These are phyloP conservation scores for Rhagium mordax DNA, from an alignment of 2,888 invertebrate species.

Conservation along the genomic window DNA sequence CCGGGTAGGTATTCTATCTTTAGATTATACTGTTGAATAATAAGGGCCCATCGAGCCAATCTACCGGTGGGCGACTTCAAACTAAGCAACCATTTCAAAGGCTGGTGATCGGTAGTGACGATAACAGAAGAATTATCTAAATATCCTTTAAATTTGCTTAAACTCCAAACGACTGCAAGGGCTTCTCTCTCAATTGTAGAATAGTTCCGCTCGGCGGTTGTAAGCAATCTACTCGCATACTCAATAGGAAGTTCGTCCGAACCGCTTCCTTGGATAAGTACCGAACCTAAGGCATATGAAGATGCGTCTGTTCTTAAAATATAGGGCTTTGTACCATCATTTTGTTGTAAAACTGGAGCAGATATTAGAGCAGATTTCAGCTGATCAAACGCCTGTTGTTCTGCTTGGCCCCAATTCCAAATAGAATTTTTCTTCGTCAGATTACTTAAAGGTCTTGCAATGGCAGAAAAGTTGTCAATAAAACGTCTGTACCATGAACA, in stretches of 20 bases:
- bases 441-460: no score
- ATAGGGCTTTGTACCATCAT: conserved; percentile 38
- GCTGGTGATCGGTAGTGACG: conserved; percentile 68
- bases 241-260: conserved; percentile 49
- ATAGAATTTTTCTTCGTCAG: no score
- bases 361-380: no score
- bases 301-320: conserved; percentile 41
- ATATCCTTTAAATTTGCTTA: conserved; percentile 63
- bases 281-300: background rate
- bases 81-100: conserved; percentile 68
- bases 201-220: conserved; percentile 50
- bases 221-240: conserved; percentile 54
- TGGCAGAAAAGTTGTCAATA: no score
- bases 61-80: conserved; percentile 61
- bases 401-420: no score
- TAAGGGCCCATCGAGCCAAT: conserved; percentile 69
- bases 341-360: no score
- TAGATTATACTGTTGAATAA: conserved; percentile 62
- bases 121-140: conserved; percentile 62
- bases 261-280: background rate
- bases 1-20: conserved; percentile 38
- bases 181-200: conserved; percentile 52
- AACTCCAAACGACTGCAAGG: conserved; percentile 57
- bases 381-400: no score
- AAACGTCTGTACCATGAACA: background rate